A percentile compares a stretch with the other conserved stretches of the same genome.
These are phyloP conservation scores for Mechanitis messenoides DNA, from an alignment of 2,888 invertebrate genomes.

Conservation along the genomic window DNA sequence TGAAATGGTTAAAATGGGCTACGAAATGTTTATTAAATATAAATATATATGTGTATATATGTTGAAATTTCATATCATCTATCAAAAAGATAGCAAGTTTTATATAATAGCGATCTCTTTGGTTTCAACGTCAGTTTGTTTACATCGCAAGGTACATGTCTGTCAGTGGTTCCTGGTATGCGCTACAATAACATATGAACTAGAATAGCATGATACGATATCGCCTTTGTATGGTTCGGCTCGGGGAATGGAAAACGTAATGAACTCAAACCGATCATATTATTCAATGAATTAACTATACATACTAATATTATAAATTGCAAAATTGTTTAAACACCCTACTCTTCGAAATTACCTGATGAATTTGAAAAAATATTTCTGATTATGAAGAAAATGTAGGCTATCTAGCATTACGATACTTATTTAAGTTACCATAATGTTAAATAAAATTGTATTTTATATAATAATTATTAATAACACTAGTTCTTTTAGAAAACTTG, in stretches of 20 bases:
- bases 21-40: neutral
- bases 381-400: no score
- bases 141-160: conserved; percentile 34
- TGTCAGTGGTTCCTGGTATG: conserved; percentile 42
- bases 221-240: conserved; percentile 4
- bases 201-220: conserved; percentile 36
- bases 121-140: neutral
- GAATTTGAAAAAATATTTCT: no score
- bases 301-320: no score
- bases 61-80: neutral
- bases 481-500: no score
- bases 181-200: conserved; percentile 55
- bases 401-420: no score
- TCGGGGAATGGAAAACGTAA: conserved; percentile 23
- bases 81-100: conserved; percentile 10
- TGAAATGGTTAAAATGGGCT: neutral
- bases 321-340: no score
- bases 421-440: no score
- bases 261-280: conserved; percentile 24
- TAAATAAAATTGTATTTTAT: no score
- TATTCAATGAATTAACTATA: neutral
- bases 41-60: neutral
- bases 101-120: conserved; percentile 15
- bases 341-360: no score
- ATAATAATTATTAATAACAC: no score